phyloP scores from a whole-genome alignment of 2,888 invertebrate species.

The Synergus japonicus region DNA sequence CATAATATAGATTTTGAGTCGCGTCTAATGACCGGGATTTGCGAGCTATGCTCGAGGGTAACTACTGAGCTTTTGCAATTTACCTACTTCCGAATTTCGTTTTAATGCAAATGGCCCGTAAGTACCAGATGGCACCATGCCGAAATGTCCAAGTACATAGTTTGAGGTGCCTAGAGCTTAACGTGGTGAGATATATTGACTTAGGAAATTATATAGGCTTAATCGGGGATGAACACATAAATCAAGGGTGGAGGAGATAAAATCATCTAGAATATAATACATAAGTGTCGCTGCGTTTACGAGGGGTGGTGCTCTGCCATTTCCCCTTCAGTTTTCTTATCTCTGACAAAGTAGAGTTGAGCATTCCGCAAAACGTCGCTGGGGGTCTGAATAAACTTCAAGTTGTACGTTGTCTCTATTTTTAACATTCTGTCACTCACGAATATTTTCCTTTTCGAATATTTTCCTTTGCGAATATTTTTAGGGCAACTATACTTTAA shows the following conservation, averaged over 20 bases:
- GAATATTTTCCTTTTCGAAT: neutral
- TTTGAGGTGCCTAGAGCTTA: constrained; percentile 10
- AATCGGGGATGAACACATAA: constrained; percentile 17
- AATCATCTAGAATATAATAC: constrained; percentile 16
- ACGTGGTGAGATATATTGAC: constrained; percentile 1
- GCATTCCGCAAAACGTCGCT: neutral
- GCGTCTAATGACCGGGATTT: constrained; percentile 11
- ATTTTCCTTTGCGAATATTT: neutral
- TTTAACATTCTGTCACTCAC: neutral
- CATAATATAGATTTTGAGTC: neutral
- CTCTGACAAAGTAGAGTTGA: constrained; percentile 4
- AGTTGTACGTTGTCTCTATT: neutral
- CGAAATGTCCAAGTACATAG: neutral
- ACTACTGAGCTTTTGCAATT: constrained; percentile 9
- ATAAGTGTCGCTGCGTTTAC: constrained; percentile 14
- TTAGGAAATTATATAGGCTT: constrained; percentile 26
- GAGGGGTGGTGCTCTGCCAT: constrained; percentile 20
- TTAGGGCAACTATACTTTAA: no score
- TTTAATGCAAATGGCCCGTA: constrained; percentile 22
- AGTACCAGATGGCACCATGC: constrained; percentile 16
- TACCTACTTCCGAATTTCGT: constrained; percentile 21
- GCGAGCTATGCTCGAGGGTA: neutral
- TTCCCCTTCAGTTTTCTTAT: constrained; percentile 14
- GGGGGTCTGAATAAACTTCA: neutral
- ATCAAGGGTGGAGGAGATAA: constrained; percentile 12